Conservation (phyloP, 1,140 invertebrate species). For the Reticulitermes speratus region DNA sequence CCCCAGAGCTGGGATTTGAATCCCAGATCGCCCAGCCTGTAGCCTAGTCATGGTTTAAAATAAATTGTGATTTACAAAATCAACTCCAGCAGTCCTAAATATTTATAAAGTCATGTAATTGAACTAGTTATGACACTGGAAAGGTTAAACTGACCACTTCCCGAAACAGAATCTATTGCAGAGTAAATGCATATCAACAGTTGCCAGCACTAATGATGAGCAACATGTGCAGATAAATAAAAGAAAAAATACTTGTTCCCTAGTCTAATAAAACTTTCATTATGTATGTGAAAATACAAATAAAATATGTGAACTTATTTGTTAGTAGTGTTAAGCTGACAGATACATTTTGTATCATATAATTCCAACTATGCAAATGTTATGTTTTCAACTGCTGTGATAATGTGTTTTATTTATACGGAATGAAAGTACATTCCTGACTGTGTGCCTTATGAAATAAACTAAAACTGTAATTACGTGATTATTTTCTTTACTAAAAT, state of each 20-base stretch:
- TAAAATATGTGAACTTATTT: background rate
- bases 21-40: too few relatives aligned
- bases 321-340: background rate
- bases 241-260: background rate
- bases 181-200: background rate
- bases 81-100: too few relatives aligned
- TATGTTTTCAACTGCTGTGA: background rate
- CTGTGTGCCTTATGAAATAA: background rate
- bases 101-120: too few relatives aligned
- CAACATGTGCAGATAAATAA: background rate
- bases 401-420: background rate
- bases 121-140: too few relatives aligned
- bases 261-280: background rate
- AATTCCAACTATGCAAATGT: background rate
- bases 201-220: background rate
- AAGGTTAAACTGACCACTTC: too few relatives aligned
- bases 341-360: background rate
- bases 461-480: background rate
- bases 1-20: too few relatives aligned
- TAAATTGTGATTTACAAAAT: too few relatives aligned
- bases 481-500: background rate
- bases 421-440: conserved; percentile 6
- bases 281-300: background rate
- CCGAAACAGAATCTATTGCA: background rate
- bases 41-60: too few relatives aligned